These are phyloP conservation scores for Pissodes strobi DNA, from an alignment of 1,140 invertebrate genomes.

Conservation along the genomic window DNA sequence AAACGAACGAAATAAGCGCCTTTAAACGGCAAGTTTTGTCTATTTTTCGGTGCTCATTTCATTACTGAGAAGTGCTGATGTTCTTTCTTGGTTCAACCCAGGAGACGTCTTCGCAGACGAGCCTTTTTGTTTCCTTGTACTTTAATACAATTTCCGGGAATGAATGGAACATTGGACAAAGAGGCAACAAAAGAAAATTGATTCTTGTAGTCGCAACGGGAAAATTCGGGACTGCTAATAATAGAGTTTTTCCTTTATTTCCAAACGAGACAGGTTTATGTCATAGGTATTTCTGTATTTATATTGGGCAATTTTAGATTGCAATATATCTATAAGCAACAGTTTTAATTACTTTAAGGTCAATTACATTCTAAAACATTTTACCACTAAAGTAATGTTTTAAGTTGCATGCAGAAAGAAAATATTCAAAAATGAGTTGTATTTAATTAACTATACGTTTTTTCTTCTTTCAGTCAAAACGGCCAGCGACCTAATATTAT, in stretches of 20 bases:
- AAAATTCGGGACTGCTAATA: constrained; percentile 3
- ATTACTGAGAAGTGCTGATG: background rate
- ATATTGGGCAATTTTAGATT: background rate
- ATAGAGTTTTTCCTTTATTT: background rate
- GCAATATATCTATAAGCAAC: no score
- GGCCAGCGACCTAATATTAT: no score
- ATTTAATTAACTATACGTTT: no score
- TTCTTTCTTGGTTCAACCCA: background rate
- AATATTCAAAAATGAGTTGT: no score
- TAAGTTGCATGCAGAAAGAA: no score
- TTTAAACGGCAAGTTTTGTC: background rate
- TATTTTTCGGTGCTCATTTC: constrained; percentile 4
- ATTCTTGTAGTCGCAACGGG: background rate
- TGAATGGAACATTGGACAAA: constrained; percentile 2
- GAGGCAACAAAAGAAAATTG: constrained; percentile 5
- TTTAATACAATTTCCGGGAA: constrained; percentile 7
- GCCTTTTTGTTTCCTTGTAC: background rate
- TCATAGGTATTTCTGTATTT: no score
- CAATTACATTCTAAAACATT: no score
- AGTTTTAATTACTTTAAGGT: no score
- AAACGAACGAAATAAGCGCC: constrained; percentile 2
- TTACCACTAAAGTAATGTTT: no score
- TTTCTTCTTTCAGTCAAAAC: no score
- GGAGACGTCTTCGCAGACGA: background rate
- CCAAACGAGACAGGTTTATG: no score